phyloP scores from a whole-genome alignment of 53 echinoderm and acorn worm species.

The Paracentrotus lividus region DNA sequence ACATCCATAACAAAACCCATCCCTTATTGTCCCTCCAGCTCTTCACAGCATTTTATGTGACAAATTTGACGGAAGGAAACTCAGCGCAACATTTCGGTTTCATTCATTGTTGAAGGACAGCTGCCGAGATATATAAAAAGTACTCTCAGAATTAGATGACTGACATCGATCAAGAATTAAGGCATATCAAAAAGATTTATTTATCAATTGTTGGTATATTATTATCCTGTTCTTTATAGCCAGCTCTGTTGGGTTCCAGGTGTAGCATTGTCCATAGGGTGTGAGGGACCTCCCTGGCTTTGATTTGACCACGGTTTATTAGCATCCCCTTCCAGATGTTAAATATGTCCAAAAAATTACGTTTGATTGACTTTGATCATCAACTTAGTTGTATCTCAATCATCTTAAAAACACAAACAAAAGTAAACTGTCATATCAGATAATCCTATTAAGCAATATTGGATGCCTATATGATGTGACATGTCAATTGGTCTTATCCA shows the following conservation, averaged over 20 bases:
- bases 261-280: background rate
- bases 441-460: background rate
- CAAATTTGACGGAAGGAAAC: background rate
- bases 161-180: background rate
- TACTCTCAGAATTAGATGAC: background rate
- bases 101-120: background rate
- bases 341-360: background rate
- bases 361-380: background rate
- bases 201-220: background rate
- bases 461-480: background rate
- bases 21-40: background rate
- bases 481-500: background rate
- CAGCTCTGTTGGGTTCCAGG: background rate
- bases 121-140: background rate
- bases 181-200: background rate
- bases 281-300: background rate
- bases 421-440: background rate
- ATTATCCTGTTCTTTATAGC: background rate
- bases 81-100: background rate
- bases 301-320: background rate
- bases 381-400: background rate
- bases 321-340: background rate
- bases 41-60: background rate
- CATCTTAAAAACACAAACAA: background rate
- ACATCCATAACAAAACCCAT: conserved; percentile 10